Evolutionary conservation across 2,888 invertebrate species (phyloP).

Genomic region (Agriopis aurantiaria): DNA sequence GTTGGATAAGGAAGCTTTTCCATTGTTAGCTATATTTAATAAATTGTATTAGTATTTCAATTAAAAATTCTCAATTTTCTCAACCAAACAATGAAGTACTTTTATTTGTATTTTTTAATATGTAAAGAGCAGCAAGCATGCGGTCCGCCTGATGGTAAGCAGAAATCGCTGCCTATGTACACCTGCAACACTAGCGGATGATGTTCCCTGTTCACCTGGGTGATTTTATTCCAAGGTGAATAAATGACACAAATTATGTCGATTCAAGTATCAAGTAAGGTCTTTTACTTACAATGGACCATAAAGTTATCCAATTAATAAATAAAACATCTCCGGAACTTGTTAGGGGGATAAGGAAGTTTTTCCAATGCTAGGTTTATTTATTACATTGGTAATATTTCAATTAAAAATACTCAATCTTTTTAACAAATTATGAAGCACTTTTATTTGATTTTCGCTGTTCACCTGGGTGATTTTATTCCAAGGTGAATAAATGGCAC

Average conservation of each 20-base stretch:
- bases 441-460: too few species aligned
- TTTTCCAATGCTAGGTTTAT: conserved; percentile 9
- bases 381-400: background rate
- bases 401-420: background rate
- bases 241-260: too few species aligned
- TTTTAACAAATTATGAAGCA: background rate
- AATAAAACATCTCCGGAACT: conserved; percentile 25
- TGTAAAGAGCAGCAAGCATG: too few species aligned
- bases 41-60: background rate
- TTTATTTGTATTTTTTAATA: too few species aligned
- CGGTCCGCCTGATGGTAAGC: too few species aligned
- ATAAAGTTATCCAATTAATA: conserved; percentile 30
- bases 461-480: too few species aligned
- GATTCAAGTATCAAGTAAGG: too few species aligned
- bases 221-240: too few species aligned
- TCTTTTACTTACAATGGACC: conserved; percentile 32
- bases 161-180: too few species aligned
- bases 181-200: too few species aligned
- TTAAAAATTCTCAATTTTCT: background rate
- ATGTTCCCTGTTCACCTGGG: too few species aligned
- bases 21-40: conserved; percentile 9
- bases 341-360: background rate
- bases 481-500: too few species aligned
- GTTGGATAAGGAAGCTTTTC: conserved; percentile 3
- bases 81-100: background rate